Evolutionary conservation across 2,888 invertebrate species (phyloP), one percentile per base, ranked within the genome.

Genomic region (Ypsolopha sequella): DNA sequence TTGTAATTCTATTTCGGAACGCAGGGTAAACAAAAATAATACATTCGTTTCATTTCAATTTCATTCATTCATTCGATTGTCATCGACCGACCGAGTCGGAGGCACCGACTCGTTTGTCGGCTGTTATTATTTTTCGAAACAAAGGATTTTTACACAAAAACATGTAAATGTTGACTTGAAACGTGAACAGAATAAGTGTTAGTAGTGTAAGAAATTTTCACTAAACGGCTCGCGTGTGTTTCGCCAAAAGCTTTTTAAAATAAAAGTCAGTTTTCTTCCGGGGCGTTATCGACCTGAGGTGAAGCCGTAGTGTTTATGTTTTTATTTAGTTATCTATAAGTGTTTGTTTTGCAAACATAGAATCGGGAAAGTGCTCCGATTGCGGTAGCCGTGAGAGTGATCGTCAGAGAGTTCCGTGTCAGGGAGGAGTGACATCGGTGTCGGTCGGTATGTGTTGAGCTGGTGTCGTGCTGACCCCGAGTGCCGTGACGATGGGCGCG

Each of bases 231-330:
- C 36, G 35, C n/a, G 35, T 11, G 46, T 8, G 43, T 43, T 43
- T 43, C 13, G 6, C 6, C 3, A 6, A 11, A 7, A 45, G 35
- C 8, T 34, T 47, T 36, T 35, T 47, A 7, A 13, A 13, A 7
- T 41, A 49, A 34, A n/a, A 41, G 14, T 33, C 35, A 24, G 41
- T 48, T 52, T 48, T 9, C 9, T 10, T 7, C 24, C 36, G 48
- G 43, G 24, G 35, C 44, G 51, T 35, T 57, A 73, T 69, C 70
- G 72, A 73, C 65, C 66, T 63, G 67, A 76, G 80, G 81, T 79
- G 11, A 24, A 6, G 65, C 59, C 57, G 59, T 58, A 63, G 68
- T 77, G 80, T 82, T 80, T 81, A 77, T 77, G 76, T 82, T 80
- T 73, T 66, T 60, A 64, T 63, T 63, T 60, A 71, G 76, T 74